Evolutionary conservation across 2,888 invertebrate species (phyloP).

Genomic region (Lacanobia oleracea): DNA sequence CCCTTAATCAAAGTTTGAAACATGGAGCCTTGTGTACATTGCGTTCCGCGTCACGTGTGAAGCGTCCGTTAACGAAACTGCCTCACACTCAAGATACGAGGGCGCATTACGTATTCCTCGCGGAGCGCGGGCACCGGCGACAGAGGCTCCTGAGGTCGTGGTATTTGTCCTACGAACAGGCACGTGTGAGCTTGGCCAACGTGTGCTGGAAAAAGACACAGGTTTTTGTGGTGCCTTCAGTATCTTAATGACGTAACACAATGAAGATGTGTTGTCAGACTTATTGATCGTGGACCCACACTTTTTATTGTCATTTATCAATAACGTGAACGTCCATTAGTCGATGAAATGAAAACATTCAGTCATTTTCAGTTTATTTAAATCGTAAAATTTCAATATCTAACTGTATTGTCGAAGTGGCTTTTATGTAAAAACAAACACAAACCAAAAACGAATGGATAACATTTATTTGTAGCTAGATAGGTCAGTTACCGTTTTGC

Average conservation of each 20-base stretch:
- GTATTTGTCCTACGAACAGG: conserved; percentile 62
- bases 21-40: conserved; percentile 50
- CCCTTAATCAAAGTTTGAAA: conserved; percentile 52
- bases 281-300: conserved; percentile 28
- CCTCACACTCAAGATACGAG: conserved; percentile 59
- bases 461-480: conserved; percentile 6
- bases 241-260: conserved; percentile 49
- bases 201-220: conserved; percentile 44
- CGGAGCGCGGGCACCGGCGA: conserved; percentile 52
- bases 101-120: conserved; percentile 65
- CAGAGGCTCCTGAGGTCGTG: conserved; percentile 58
- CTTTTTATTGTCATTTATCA: conserved; percentile 43
- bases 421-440: background rate
- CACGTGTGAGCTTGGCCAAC: conserved; percentile 58
- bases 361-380: conserved; percentile 1
- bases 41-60: conserved; percentile 65
- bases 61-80: conserved; percentile 67
- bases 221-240: conserved; percentile 41
- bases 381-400: background rate
- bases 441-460: background rate
- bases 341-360: conserved; percentile 24
- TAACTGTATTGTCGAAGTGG: conserved; percentile 4
- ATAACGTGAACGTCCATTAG: conserved; percentile 12
- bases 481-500: background rate
- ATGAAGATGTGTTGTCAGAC: conserved; percentile 35